phyloP scores from a whole-genome alignment of 2,888 invertebrate species.

The Diarsia mendica region DNA sequence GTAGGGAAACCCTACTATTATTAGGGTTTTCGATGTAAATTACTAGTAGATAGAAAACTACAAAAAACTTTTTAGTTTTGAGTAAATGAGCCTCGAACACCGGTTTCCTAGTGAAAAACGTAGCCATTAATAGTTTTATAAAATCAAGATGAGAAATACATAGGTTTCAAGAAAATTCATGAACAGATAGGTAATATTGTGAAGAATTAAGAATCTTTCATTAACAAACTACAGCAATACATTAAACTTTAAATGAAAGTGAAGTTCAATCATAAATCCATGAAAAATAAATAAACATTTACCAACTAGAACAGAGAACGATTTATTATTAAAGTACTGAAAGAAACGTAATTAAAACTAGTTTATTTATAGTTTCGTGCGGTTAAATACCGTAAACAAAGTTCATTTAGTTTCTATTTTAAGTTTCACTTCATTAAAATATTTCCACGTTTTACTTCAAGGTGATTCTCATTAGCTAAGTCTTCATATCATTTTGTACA shows the following conservation, averaged over 20 bases:
- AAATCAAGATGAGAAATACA: neutral
- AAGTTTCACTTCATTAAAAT: constrained; percentile 34
- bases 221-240: constrained; percentile 2
- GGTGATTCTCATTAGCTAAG: constrained; percentile 32
- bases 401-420: constrained; percentile 37
- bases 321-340: constrained; percentile 39
- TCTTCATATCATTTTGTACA: neutral
- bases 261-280: constrained; percentile 17
- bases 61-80: neutral
- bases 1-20: neutral
- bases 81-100: neutral
- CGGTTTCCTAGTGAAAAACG: neutral
- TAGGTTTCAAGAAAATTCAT: too few species aligned
- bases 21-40: neutral
- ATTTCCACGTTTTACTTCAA: constrained; percentile 41
- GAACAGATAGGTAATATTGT: neutral
- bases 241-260: neutral
- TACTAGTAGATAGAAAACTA: neutral
- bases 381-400: constrained; percentile 21
- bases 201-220: neutral
- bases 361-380: constrained; percentile 42
- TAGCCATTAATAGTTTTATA: neutral
- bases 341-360: constrained; percentile 43
- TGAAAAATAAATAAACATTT: constrained; percentile 6
- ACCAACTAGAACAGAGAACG: constrained; percentile 11